Evolutionary conservation across 2,797 vertebrate genomes (phyloP).

Genomic region (Perodicticus potto): DNA sequence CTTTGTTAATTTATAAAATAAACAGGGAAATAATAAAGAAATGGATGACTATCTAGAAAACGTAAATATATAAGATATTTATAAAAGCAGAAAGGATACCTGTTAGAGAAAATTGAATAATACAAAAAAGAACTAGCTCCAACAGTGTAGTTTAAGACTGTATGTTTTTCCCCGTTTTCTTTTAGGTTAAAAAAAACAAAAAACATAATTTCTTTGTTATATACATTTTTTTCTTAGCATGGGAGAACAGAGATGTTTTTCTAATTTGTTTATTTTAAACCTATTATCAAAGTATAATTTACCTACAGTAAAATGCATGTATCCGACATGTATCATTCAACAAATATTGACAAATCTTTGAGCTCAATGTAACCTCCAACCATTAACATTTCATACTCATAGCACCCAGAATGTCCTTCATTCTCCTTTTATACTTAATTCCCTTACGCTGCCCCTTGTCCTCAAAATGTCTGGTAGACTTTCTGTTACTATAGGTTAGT

Average conservation of each 20-base stretch:
- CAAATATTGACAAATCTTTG: neutral
- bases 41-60: neutral
- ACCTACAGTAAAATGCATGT: neutral
- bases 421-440: neutral
- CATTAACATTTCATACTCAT: neutral
- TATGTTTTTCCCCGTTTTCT: neutral
- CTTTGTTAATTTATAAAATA: slow-evolving; percentile 18
- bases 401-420: neutral
- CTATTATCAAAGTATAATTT: neutral
- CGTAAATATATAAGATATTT: neutral
- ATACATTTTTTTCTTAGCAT: neutral
- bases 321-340: neutral
- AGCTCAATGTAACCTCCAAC: neutral
- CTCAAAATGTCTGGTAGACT: neutral
- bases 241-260: neutral
- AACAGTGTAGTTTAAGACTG: neutral
- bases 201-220: neutral
- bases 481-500: neutral
- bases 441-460: neutral
- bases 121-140: neutral
- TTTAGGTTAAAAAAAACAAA: neutral
- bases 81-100: neutral
- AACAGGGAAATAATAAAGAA: neutral
- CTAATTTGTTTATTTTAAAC: neutral
- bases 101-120: neutral